Evolutionary conservation across 2,888 invertebrate genomes (phyloP).

Genomic region (Stictocephala bisonia): DNA sequence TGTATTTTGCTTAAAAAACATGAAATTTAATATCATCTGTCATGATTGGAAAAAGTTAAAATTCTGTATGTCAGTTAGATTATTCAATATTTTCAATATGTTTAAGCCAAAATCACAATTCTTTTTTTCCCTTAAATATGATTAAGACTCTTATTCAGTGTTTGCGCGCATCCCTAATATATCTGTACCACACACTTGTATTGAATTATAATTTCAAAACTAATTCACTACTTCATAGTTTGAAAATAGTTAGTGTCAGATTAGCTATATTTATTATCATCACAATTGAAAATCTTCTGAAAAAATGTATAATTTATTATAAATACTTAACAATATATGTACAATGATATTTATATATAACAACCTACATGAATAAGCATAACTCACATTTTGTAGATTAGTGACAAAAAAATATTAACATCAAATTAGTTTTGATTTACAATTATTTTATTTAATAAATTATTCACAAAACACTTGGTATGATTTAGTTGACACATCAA

Average conservation of each 20-base stretch:
- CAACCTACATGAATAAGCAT: constrained; percentile 36
- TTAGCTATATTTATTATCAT: constrained; percentile 33
- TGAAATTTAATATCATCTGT: too few species aligned
- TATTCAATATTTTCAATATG: too few species aligned
- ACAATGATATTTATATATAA: constrained; percentile 23
- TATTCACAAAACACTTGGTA: too few species aligned
- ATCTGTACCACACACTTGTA: constrained; percentile 34
- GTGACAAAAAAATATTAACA: constrained; percentile 12
- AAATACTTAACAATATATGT: constrained; percentile 36
- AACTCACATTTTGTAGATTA: constrained; percentile 7
- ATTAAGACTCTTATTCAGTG: too few species aligned
- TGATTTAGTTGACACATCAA: too few species aligned
- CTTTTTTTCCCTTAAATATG: too few species aligned
- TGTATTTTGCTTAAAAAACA: too few species aligned
- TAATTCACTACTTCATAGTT: constrained; percentile 11
- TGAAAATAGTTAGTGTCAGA: constrained; percentile 17
- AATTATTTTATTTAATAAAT: constrained; percentile 17
- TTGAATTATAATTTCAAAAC: background rate
- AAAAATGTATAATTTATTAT: constrained; percentile 40
- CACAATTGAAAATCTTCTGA: constrained; percentile 27
- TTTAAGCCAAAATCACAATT: too few species aligned
- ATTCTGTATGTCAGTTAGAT: too few species aligned
- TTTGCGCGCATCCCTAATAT: background rate
- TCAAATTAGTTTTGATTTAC: constrained; percentile 10
- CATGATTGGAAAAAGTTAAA: too few species aligned